Percentiles rank a stretch among this genome's conserved stretches.
phyloP scores from a whole-genome alignment of 2,888 invertebrate genomes.

The Xanthostigma xanthostigma region DNA sequence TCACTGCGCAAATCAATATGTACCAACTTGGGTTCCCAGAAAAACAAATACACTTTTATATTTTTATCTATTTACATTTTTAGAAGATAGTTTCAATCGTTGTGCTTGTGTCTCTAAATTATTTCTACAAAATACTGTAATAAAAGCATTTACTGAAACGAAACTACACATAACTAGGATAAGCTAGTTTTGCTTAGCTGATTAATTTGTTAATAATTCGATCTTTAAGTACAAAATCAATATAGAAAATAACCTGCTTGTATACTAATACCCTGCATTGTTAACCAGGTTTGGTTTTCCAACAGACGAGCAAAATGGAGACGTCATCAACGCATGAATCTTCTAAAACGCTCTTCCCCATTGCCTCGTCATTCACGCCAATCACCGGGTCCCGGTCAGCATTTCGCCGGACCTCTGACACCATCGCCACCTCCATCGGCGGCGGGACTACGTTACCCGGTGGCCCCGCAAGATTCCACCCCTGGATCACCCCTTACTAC shows the following conservation, averaged over 20 bases:
- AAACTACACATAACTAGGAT: too few relatives aligned
- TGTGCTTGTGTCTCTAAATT: too few relatives aligned
- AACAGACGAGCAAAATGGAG: constrained; percentile 98
- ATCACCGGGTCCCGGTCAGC: constrained; percentile 16
- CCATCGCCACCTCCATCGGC: constrained; percentile 43
- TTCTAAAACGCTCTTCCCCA: constrained; percentile 60
- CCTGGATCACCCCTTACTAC: constrained; percentile 41
- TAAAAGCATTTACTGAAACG: too few relatives aligned
- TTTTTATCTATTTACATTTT: too few relatives aligned
- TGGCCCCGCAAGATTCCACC: constrained; percentile 37
- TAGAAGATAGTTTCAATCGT: too few relatives aligned
- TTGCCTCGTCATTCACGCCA: constrained; percentile 21
- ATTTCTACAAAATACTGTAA: too few relatives aligned
- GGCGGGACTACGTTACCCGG: constrained; percentile 10
- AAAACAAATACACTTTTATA: too few relatives aligned
- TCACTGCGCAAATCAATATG: too few relatives aligned
- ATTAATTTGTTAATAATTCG: too few relatives aligned
- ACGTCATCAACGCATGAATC: constrained; percentile 89
- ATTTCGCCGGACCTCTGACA: constrained; percentile 23
- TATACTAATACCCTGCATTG: constrained; percentile 9
- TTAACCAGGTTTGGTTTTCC: constrained; percentile 95
- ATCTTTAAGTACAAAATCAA: constrained; percentile 3
- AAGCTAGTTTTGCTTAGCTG: too few relatives aligned
- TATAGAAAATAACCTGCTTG: background rate
- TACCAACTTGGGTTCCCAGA: too few relatives aligned